Conservation (phyloP, 2,888 invertebrate genomes). For the Germaria angustata region DNA sequence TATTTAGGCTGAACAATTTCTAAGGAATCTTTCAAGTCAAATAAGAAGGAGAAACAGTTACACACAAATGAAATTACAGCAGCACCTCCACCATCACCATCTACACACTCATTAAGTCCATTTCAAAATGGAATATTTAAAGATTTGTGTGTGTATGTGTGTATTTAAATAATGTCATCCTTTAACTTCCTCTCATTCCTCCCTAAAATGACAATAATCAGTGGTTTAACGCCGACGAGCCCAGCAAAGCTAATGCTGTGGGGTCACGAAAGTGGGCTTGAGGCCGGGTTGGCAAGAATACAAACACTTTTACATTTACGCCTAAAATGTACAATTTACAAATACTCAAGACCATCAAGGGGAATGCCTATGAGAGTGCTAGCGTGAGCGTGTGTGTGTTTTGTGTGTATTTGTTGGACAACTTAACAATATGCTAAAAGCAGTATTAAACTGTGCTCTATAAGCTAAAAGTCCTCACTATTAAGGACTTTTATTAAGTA, state of each 20-base stretch:
- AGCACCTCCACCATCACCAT: background rate
- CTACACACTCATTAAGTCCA: conserved; percentile 19
- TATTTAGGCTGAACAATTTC: too few species aligned
- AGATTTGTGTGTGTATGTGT: conserved; percentile 22
- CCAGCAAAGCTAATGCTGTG: conserved; percentile 38
- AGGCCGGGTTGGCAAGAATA: background rate
- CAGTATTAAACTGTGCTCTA: conserved; percentile 44
- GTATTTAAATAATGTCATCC: background rate
- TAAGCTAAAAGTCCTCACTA: conserved; percentile 41
- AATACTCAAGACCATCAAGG: background rate
- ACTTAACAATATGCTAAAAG: conserved; percentile 62
- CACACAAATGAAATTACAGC: background rate
- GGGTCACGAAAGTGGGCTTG: background rate
- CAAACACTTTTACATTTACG: background rate
- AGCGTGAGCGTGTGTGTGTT: too few species aligned
- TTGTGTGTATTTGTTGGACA: conserved; percentile 8
- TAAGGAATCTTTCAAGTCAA: conserved; percentile 20
- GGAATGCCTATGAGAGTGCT: background rate
- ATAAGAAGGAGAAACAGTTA: conserved; percentile 31
- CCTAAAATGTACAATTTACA: background rate
- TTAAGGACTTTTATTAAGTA: conserved; percentile 66
- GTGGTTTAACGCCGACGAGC: conserved; percentile 57
- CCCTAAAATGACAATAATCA: conserved; percentile 50
- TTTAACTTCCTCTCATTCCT: background rate
- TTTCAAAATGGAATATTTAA: conserved; percentile 13